Conservation (phyloP, 1,140 invertebrate species). For the Holotrichia oblita region DNA sequence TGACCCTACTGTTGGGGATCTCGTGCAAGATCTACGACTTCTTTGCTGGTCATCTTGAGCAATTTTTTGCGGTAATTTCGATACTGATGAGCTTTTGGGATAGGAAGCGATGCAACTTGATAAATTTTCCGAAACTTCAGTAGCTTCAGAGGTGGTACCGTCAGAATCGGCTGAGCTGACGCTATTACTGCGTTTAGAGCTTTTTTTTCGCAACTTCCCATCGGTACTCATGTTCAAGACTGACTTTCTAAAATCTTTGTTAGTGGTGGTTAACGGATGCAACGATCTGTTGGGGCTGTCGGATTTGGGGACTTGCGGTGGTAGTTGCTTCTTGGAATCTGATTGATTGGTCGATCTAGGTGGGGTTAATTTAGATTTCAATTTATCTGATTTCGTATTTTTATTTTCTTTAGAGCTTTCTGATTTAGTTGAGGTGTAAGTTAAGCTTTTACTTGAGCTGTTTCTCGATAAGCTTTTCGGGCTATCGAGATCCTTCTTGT, state of each 20-base stretch:
- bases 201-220: conserved; percentile 58
- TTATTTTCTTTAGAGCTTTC: conserved; percentile 46
- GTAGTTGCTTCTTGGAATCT: conserved; percentile 61
- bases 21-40: conserved; percentile 54
- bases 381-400: conserved; percentile 40
- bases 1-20: conserved; percentile 60
- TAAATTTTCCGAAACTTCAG: conserved; percentile 57
- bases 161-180: conserved; percentile 67
- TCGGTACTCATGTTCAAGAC: conserved; percentile 74
- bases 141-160: conserved; percentile 54
- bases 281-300: conserved; percentile 59
- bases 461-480: conserved; percentile 60
- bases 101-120: conserved; percentile 53
- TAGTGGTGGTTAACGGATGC: conserved; percentile 64
- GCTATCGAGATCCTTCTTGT: conserved; percentile 48
- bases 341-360: conserved; percentile 50
- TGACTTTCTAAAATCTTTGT: conserved; percentile 82
- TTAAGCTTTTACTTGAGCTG: conserved; percentile 56
- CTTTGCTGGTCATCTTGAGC: conserved; percentile 59
- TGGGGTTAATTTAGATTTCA: conserved; percentile 52
- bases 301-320: conserved; percentile 69
- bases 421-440: conserved; percentile 48
- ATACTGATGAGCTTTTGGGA: conserved; percentile 50
- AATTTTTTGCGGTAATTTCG: conserved; percentile 54
- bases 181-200: conserved; percentile 62